Evolutionary conservation across 2,113 vertebrate genomes (phyloP), one percentile per base, ranked within the genome.

Genomic region (Chauna torquata): DNA sequence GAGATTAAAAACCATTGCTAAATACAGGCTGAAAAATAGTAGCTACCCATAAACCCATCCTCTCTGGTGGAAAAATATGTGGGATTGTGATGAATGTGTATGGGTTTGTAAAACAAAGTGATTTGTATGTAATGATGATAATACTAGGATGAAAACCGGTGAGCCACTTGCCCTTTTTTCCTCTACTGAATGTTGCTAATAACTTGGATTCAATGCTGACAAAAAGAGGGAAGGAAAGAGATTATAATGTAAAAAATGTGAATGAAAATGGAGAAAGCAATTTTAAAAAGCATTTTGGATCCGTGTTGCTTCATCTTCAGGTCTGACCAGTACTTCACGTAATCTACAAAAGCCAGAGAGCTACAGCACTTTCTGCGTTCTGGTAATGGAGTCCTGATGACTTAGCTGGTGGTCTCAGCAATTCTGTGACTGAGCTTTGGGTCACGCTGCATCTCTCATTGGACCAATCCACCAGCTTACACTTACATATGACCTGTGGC

Each of bases 71-170:
- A 80, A 90, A 94, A 96, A 62, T 44, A 9, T 77, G 36, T 28
- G 34, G 75, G 76, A 68, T 50, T 86, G 65, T 76, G 89, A 72
- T 82, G 88, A 72, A 79, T 47, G 27, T 59, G 47, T 70, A 50
- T 36, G 38, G 15, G 55, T 80, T 85, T 82, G 76, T 90, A 65
- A 82, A 92, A 28, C 54, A 70, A 91, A 93, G 61, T 82, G 77
- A 42, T 68, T 84, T 15, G 1, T 62, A 11, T 42, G 38, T 90
- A 81, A 86, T 49, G 50, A 28, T 82, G 50, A 28, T 82, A 65
- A 77, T 8, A 30, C 57, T 69, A 18, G n/a, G 15, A 50, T 66
- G 77, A 92, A 84, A 93, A 83, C 18, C 24, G 74, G 80, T 57
- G 81, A 94, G 57, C 50, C 76, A 23, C 9, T 12, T 64, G 49